A percentile compares a stretch with the other conserved stretches of the same genome.
Conservation (phyloP, 2,888 invertebrate species). For the Vanessa cardui region DNA sequence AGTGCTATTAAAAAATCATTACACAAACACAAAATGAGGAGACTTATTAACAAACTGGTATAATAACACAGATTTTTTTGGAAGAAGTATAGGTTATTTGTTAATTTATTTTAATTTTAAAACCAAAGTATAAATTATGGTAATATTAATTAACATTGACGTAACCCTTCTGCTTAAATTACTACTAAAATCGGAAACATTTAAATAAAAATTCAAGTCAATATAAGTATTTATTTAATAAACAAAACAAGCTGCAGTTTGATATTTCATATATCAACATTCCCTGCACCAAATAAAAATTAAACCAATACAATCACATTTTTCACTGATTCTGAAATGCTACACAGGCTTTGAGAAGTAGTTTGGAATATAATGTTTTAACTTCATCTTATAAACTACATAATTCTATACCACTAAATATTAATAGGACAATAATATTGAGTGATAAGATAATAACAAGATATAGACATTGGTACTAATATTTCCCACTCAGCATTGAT, state of each 20-base stretch:
- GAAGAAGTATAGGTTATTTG: too few relatives aligned
- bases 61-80: too few relatives aligned
- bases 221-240: constrained; percentile 42
- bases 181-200: background rate
- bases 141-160: too few relatives aligned
- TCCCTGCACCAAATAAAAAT: constrained; percentile 57
- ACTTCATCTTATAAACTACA: background rate
- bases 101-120: too few relatives aligned
- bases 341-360: background rate
- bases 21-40: too few relatives aligned
- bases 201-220: constrained; percentile 11
- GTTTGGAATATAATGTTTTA: constrained; percentile 6
- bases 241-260: constrained; percentile 47
- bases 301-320: constrained; percentile 8
- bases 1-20: too few relatives aligned
- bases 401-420: background rate
- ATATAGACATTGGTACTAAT: background rate
- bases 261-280: constrained; percentile 40
- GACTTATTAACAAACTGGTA: too few relatives aligned
- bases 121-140: too few relatives aligned
- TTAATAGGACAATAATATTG: background rate
- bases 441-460: background rate
- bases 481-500: background rate
- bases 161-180: background rate
- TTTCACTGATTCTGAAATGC: background rate